phyloP scores from a whole-genome alignment of 2,113 vertebrate species.

The Speoplatyrhinus poulsoni region DNA sequence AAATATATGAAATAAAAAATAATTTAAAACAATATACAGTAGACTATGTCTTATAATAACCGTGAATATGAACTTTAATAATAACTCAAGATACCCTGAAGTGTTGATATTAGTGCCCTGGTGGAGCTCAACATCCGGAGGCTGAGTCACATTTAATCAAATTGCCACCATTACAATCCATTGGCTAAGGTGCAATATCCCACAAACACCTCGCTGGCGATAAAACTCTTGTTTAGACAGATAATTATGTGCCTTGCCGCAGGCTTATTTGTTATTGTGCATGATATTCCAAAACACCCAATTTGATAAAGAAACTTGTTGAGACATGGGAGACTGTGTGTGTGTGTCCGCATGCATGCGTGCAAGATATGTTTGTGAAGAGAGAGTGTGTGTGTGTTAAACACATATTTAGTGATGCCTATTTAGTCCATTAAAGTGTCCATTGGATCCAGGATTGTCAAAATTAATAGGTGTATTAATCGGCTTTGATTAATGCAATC shows the following conservation, averaged over 20 bases:
- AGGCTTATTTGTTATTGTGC: slow-evolving; percentile 13
- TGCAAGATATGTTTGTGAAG: no score
- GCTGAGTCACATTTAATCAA: neutral
- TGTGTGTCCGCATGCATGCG: neutral
- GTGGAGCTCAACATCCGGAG: neutral
- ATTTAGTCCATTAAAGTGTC: no score
- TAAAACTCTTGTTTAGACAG: neutral
- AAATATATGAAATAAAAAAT: no score
- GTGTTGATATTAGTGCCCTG: neutral
- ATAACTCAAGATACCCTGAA: neutral
- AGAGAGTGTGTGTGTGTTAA: neutral
- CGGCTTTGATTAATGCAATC: no score
- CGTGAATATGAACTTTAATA: neutral
- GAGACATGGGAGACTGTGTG: slow-evolving; percentile 15
- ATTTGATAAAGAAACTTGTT: slow-evolving; percentile 1
- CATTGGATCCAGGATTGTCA: no score
- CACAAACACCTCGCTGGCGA: slow-evolving; percentile 5
- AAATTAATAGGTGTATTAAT: no score
- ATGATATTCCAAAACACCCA: neutral
- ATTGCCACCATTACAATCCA: neutral
- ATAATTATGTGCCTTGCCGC: neutral
- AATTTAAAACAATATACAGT: no score
- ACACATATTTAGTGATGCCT: no score
- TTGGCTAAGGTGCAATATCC: neutral
- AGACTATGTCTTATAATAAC: neutral